phyloP scores from a whole-genome alignment of 2,888 invertebrate genomes.

The Erebia palarica region DNA sequence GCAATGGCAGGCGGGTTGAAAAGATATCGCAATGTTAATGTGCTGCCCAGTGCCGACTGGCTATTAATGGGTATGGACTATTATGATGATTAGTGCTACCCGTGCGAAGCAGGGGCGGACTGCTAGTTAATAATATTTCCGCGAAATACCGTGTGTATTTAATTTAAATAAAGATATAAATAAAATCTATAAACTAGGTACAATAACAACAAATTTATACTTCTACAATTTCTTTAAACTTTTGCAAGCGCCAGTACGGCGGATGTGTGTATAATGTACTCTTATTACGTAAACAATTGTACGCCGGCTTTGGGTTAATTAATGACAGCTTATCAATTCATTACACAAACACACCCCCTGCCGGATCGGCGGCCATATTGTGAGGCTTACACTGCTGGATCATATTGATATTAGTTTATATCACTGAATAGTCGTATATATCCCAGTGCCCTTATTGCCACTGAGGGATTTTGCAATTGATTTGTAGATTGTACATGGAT shows the following conservation, averaged over 20 bases:
- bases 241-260: constrained; percentile 20
- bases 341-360: constrained; percentile 21
- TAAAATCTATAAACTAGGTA: neutral
- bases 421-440: too few relatives aligned
- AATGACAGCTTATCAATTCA: constrained; percentile 36
- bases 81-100: too few relatives aligned
- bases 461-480: neutral
- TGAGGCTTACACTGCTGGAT: constrained; percentile 10
- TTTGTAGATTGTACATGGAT: neutral
- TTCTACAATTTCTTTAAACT: neutral
- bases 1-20: too few relatives aligned
- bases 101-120: too few relatives aligned
- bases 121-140: too few relatives aligned
- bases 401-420: constrained; percentile 6
- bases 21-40: too few relatives aligned
- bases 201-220: too few relatives aligned
- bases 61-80: too few relatives aligned
- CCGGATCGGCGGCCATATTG: constrained; percentile 5
- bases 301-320: constrained; percentile 33
- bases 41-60: too few relatives aligned
- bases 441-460: neutral
- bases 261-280: constrained; percentile 14
- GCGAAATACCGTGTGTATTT: too few relatives aligned
- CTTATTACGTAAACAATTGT: constrained; percentile 35
- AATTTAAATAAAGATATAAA: neutral